Base-by-base conservation (phyloP, 1,140 invertebrate genomes). In the Diorhabda sublineata region DNA sequence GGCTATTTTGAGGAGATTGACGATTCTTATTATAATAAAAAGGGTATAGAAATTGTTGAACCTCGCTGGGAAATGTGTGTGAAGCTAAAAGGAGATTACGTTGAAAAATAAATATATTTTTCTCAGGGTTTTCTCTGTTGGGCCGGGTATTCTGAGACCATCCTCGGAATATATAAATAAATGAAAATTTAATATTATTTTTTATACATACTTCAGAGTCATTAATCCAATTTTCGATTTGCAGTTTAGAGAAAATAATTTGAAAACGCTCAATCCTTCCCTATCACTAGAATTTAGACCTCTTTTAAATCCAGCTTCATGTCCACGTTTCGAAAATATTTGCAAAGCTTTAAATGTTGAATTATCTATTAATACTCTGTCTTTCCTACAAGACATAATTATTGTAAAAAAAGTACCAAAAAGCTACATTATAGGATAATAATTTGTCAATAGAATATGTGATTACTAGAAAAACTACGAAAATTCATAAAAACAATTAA, bases 271-370 rank as follows among this genome's bases (percentile, higher is more conserved):
- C 6, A 90, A 82, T 0, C 90, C 90, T 79, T 92, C 90, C 76
- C 87, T 88, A 64, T 78, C 83, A 68, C 80, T 83, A 42, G 84
- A 84, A 26, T 78, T 78, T n/a, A 82, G 79, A 6, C 87, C 87
- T 58, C 85, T 84, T 79, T 92, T 93, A 74, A 89, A 92, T 26
- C 85, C 84, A 69, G 91, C 91, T 5, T 92, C 92, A 80, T 94
- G 92, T n/a, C 86, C 82, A 58, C 87, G 84, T 42, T 85, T 83
- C 58, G 87, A 86, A 75, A 94, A 92, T 59, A 96, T 90, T 81
- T 93, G 89, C 6, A 96, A 79, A 8, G 88, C 87, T 67, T 86
- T 85, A 76, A 88, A 92, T 3, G 89, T 89, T 71, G 89, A 87
- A 58, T 88, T 85, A 80, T 93, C 91, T 6, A 94, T 84, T 71